Conservation (phyloP, 1,140 invertebrate species). For the Papilio aristodemus region DNA sequence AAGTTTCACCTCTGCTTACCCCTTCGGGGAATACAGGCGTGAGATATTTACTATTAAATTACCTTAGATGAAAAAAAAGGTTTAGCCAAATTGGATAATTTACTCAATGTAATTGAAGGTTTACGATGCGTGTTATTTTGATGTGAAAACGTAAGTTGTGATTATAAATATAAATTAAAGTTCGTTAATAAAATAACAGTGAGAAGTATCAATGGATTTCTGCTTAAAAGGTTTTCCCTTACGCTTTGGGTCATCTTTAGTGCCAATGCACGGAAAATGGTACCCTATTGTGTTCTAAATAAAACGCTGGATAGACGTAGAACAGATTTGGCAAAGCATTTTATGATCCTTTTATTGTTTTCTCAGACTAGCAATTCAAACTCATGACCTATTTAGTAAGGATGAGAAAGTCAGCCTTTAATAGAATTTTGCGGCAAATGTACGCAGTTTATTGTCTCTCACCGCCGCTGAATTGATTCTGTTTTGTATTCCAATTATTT, state of each 20-base stretch:
- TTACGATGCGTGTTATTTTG: too few relatives aligned
- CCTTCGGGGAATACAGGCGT: too few relatives aligned
- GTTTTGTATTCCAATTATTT: constrained; percentile 17
- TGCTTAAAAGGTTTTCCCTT: constrained; percentile 34
- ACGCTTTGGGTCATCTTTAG: constrained; percentile 31
- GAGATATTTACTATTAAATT: too few relatives aligned
- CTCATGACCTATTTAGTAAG: constrained; percentile 30
- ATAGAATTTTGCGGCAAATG: constrained; percentile 23
- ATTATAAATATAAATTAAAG: not conserved
- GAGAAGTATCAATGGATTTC: constrained; percentile 7
- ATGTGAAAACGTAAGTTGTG: not conserved
- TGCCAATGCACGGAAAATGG: constrained; percentile 33
- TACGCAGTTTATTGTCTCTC: constrained; percentile 12
- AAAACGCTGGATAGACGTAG: constrained; percentile 50
- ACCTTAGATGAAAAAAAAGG: too few relatives aligned
- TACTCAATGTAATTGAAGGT: too few relatives aligned
- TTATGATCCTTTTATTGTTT: constrained; percentile 50
- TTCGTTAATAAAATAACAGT: not conserved
- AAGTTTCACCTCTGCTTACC: too few relatives aligned
- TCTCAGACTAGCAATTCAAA: constrained; percentile 36
- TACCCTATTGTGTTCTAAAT: constrained; percentile 46
- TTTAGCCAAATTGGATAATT: too few relatives aligned
- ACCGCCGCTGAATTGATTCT: constrained; percentile 20
- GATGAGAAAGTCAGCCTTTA: constrained; percentile 25
- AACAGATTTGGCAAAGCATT: constrained; percentile 49